Conservation (phyloP, 2,113 vertebrate genomes). For the Propithecus coquereli region DNA sequence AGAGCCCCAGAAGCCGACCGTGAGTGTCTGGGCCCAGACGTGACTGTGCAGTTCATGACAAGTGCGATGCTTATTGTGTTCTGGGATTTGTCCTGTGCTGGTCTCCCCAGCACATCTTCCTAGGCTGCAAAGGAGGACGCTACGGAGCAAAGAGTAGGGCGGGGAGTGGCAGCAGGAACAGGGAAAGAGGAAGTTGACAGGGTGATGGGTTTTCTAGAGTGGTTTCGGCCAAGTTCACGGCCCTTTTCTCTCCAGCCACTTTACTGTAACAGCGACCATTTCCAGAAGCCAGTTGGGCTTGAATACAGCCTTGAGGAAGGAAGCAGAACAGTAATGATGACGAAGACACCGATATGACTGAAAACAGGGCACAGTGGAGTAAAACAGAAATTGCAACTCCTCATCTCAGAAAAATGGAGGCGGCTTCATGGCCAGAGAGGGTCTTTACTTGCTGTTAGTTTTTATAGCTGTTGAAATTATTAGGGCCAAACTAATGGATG, state of each 20-base stretch:
- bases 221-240: neutral
- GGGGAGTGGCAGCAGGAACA: fast-evolving
- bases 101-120: neutral
- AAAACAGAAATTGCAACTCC: neutral
- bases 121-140: neutral
- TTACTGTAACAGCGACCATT: neutral
- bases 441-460: neutral
- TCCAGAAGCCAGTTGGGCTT: neutral
- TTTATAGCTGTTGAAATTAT: neutral
- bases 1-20: neutral
- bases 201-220: neutral
- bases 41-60: neutral
- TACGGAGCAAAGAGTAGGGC: neutral
- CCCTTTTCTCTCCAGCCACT: neutral
- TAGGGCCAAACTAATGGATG: neutral
- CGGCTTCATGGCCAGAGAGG: neutral
- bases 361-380: neutral
- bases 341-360: neutral
- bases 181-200: neutral
- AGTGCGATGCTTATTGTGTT: neutral
- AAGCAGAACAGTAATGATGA: neutral
- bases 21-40: neutral
- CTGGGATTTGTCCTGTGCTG: neutral
- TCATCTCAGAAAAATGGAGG: neutral
- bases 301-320: neutral